phyloP scores from a whole-genome alignment of 2,797 vertebrate species.

The Enteromius radiatus region DNA sequence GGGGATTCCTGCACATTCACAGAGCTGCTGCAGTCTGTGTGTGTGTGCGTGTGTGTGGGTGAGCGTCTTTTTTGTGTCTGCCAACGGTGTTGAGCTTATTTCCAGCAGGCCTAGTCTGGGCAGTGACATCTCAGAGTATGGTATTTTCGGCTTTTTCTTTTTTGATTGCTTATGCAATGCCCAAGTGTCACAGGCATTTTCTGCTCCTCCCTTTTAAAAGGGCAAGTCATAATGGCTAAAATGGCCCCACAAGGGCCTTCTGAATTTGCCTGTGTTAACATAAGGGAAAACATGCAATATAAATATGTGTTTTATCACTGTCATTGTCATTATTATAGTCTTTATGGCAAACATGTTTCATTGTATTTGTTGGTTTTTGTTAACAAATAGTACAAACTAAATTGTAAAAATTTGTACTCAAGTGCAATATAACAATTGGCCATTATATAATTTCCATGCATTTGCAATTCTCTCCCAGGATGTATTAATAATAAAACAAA shows the following conservation, averaged over 20 bases:
- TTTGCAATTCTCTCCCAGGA: neutral
- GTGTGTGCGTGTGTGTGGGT: neutral
- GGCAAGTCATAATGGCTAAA: constrained; percentile 31
- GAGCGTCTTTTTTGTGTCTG: constrained; percentile 27
- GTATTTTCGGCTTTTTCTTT: constrained; percentile 33
- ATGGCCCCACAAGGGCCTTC: neutral
- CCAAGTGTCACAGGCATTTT: constrained; percentile 39
- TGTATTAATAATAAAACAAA: neutral
- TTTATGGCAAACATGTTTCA: neutral
- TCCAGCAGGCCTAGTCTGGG: constrained; percentile 21
- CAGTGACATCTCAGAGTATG: constrained; percentile 33
- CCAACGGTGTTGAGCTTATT: constrained; percentile 34
- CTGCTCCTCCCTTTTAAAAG: constrained; percentile 35
- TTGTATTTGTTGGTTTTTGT: neutral
- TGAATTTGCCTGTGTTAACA: constrained; percentile 23
- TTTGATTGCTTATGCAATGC: constrained; percentile 45
- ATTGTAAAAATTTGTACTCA: neutral
- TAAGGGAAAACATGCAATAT: constrained; percentile 8
- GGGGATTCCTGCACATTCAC: constrained; percentile 30
- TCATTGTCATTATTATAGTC: neutral
- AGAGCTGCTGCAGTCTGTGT: constrained; percentile 21
- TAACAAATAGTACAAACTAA: neutral
- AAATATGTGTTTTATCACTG: constrained; percentile 3
- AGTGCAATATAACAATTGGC: neutral
- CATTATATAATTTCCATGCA: neutral